Base-by-base conservation (phyloP, 2,797 vertebrate species). In the Acropternis orthonyx region DNA sequence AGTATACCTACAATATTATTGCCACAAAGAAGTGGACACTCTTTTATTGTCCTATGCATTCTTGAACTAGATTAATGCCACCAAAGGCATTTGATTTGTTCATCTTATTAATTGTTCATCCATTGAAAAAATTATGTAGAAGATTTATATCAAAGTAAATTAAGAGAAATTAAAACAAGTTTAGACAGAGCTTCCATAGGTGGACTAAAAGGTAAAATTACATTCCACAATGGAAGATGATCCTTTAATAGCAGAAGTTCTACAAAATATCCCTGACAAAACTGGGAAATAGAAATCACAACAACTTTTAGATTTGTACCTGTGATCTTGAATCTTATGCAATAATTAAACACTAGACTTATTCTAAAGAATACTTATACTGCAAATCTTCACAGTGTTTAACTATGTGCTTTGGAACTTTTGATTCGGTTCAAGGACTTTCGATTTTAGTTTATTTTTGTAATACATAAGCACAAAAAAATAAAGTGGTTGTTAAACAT, bases 251-350 rank as follows among this genome's bases (percentile, higher is more conserved):
- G 15, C 3, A 66, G 15, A 80, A 93, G 27, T 11, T 22, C 36
- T 89, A 48, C 14, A 59, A 85, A 46, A 37, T 26, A 88, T 21
- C 10, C 36, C n/a, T 58, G 28, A 66, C 2, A 69, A 58, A 74
- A 52, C 8, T 10, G 11, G 10, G 21, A 72, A 87, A 85, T 2
- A 82, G 8, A 56, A 91, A 88, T 58, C 17, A 48, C 32, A 65
- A 32, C 3, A 49, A 9, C 22, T 76, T 65, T 39, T 39, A 65
- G 10, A 85, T 73, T 66, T 63, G 2, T 41, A 63, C 11, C 23
- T 63, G 12, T 0, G 0, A 75, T 74, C 24, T 32, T 44, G n/a
- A 85, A 37, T 55, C 26, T 71, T 67, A 32, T 1, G 0, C 26
- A 54, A 54, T 14, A 69, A 61, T 52, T 49, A 54, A 78, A 89